Evolutionary conservation across 1,140 invertebrate genomes (phyloP).

Genomic region (Arion vulgaris): DNA sequence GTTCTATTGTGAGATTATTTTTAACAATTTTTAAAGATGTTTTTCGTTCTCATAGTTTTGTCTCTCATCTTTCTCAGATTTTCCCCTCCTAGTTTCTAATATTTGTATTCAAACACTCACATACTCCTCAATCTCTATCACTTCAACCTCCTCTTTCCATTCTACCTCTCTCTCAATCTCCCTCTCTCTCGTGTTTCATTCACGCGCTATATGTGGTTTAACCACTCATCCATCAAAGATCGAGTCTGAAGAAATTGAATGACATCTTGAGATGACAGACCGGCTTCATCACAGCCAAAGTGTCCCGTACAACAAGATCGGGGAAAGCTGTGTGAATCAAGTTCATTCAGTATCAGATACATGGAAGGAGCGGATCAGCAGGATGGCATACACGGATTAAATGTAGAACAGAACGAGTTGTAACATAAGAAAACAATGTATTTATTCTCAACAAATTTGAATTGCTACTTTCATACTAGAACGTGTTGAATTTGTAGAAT

Average conservation of each 20-base stretch:
- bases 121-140: background rate
- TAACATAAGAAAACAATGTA: too few relatives aligned
- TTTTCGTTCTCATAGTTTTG: too few relatives aligned
- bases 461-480: too few relatives aligned
- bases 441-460: too few relatives aligned
- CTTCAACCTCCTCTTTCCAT: background rate
- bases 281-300: background rate
- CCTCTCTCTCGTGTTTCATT: background rate
- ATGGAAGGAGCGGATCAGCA: background rate
- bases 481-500: too few relatives aligned
- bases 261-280: background rate
- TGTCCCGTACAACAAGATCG: background rate
- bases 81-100: background rate
- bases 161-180: too few relatives aligned
- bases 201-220: background rate
- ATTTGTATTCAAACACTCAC: background rate
- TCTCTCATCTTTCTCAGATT: too few relatives aligned
- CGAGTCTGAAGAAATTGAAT: background rate
- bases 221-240: slow-evolving; percentile 2
- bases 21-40: too few relatives aligned
- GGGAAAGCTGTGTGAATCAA: background rate
- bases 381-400: too few relatives aligned
- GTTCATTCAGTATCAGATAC: background rate
- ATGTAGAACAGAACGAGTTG: too few relatives aligned
- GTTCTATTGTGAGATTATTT: too few relatives aligned